Percentiles rank a stretch among this genome's conserved stretches.
These are phyloP conservation scores for Drosophila ogumai DNA, from an alignment of 1,140 invertebrate genomes.

Conservation along the genomic window DNA sequence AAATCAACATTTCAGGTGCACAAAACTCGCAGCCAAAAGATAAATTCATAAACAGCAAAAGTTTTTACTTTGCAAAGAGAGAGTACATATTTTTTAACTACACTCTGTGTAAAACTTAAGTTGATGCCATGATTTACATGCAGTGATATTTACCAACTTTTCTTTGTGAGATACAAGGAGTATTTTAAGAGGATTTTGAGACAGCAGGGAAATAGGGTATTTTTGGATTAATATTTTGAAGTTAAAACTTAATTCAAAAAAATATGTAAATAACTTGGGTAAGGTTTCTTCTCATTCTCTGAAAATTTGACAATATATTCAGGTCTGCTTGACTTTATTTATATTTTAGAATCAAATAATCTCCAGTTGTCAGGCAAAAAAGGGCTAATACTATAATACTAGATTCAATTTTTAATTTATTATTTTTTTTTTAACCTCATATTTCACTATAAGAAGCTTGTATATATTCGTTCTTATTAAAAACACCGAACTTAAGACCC, in stretches of 20 bases:
- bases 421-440: neutral
- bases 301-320: neutral
- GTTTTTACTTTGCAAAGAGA: conserved; percentile 7
- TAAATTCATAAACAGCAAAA: conserved; percentile 34
- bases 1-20: conserved; percentile 21
- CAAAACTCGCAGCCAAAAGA: conserved; percentile 18
- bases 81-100: conserved; percentile 26
- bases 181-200: neutral
- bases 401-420: neutral
- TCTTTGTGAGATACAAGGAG: neutral
- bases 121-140: conserved; percentile 17
- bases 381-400: neutral
- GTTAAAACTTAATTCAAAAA: neutral
- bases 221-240: neutral
- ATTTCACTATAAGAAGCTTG: neutral
- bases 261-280: neutral
- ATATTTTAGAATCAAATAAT: neutral
- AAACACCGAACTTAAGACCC: neutral
- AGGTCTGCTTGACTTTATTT: neutral
- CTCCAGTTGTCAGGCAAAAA: neutral
- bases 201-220: neutral
- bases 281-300: neutral
- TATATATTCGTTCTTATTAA: neutral
- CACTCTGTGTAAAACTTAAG: conserved; percentile 10
- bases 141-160: conserved; percentile 10